Percentiles rank a stretch among this genome's conserved stretches.
These are phyloP conservation scores for Chalcosyrphus nemorum DNA, from an alignment of 2,888 invertebrate genomes.

Conservation along the genomic window DNA sequence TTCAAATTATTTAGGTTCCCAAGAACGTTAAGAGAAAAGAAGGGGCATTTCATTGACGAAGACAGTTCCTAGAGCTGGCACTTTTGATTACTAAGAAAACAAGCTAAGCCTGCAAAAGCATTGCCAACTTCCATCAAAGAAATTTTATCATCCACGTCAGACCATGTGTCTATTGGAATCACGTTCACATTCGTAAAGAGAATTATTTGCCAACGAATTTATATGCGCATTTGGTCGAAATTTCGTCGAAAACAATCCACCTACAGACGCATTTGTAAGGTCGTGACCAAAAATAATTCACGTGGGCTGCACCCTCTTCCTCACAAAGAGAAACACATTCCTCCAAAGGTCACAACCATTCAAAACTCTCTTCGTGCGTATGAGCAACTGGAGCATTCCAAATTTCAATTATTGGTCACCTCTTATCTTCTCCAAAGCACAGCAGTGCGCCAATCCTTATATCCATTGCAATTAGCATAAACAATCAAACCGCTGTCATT, in stretches of 20 bases:
- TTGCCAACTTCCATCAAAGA: too few relatives aligned
- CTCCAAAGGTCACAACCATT: neutral
- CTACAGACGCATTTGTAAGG: neutral
- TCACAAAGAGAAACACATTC: too few relatives aligned
- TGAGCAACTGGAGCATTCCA: neutral
- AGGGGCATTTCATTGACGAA: too few relatives aligned
- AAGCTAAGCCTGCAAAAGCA: too few relatives aligned
- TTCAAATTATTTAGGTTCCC: too few relatives aligned
- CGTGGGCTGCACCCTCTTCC: neutral
- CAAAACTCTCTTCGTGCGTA: neutral
- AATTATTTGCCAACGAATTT: neutral
- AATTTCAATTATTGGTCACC: neutral
- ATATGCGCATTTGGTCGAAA: neutral
- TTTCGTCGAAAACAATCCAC: neutral
- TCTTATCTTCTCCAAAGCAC: too few relatives aligned
- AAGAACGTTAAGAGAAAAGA: too few relatives aligned
- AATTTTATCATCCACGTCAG: too few relatives aligned
- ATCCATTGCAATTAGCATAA: slow-evolving; percentile 40
- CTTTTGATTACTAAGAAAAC: too few relatives aligned
- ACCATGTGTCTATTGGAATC: neutral
- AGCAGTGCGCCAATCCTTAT: slow-evolving; percentile 1
- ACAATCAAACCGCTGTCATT: slow-evolving; percentile 36
- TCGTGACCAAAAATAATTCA: neutral
- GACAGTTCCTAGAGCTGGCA: too few relatives aligned
- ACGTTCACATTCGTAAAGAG: neutral